Conservation (phyloP, 2,797 vertebrate genomes). For the Phylloscopus collybita region DNA sequence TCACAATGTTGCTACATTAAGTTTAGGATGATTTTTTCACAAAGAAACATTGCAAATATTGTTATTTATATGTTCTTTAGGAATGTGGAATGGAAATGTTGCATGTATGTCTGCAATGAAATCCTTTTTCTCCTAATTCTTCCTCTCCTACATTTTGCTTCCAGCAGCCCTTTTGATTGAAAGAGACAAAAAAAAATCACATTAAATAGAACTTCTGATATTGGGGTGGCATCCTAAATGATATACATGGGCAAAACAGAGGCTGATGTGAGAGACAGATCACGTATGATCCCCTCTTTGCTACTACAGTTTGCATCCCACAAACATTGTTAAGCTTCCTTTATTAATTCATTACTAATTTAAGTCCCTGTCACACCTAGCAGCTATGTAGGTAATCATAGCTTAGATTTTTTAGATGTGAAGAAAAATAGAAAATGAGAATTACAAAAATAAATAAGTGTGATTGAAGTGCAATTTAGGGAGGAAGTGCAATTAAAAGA, state of each 20-base stretch:
- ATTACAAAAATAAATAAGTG: not conserved
- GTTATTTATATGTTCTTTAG: not conserved
- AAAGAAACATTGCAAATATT: not conserved
- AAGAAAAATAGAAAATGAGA: not conserved
- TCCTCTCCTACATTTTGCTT: not conserved
- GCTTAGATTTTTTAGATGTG: not conserved
- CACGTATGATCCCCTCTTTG: not conserved
- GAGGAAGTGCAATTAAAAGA: not conserved
- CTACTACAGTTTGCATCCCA: not conserved
- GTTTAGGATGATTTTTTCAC: not conserved
- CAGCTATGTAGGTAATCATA: not conserved
- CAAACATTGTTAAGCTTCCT: not conserved
- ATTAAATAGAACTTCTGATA: not conserved
- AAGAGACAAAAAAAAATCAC: not conserved
- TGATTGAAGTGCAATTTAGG: not conserved
- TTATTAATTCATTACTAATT: not conserved
- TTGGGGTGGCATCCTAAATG: not conserved
- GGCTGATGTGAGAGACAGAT: not conserved
- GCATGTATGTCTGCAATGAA: not conserved
- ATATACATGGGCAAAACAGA: not conserved
- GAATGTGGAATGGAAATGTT: not conserved
- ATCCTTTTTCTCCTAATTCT: not conserved
- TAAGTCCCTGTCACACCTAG: not conserved
- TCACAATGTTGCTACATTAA: not conserved
- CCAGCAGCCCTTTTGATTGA: not conserved